Evolutionary conservation across 2,113 vertebrate species (phyloP).

Genomic region (Lepisosteus oculatus): DNA sequence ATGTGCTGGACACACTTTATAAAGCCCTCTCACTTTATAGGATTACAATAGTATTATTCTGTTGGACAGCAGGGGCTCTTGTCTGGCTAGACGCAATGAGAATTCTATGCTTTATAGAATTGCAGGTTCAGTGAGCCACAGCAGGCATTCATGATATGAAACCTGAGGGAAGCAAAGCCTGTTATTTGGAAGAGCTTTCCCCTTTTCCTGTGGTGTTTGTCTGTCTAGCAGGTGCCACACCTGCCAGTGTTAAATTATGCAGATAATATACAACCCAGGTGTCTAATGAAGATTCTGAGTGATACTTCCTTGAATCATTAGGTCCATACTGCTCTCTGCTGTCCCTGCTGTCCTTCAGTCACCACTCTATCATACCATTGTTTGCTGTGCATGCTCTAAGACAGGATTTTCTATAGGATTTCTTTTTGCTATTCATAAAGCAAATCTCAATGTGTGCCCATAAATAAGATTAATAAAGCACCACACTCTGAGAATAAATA

Average conservation of each 20-base stretch:
- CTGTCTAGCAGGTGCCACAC: constrained; percentile 35
- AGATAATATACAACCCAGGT: constrained; percentile 46
- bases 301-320: constrained; percentile 34
- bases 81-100: background rate
- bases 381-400: too few species aligned
- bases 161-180: constrained; percentile 10
- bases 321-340: constrained; percentile 25
- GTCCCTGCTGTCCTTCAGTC: constrained; percentile 26
- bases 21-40: background rate
- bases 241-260: constrained; percentile 41
- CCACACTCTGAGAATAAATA: too few species aligned
- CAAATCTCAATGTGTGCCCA: too few species aligned
- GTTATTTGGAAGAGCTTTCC: constrained; percentile 1
- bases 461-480: too few species aligned
- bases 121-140: background rate
- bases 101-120: background rate
- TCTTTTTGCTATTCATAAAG: too few species aligned
- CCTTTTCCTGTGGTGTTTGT: background rate
- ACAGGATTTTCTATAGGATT: too few species aligned
- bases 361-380: background rate
- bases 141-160: constrained; percentile 18
- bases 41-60: background rate
- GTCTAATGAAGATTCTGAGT: constrained; percentile 50
- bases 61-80: background rate
- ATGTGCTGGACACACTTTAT: too few species aligned